Base-by-base conservation (phyloP, 2,888 invertebrate genomes). In the Alcis repandata region DNA sequence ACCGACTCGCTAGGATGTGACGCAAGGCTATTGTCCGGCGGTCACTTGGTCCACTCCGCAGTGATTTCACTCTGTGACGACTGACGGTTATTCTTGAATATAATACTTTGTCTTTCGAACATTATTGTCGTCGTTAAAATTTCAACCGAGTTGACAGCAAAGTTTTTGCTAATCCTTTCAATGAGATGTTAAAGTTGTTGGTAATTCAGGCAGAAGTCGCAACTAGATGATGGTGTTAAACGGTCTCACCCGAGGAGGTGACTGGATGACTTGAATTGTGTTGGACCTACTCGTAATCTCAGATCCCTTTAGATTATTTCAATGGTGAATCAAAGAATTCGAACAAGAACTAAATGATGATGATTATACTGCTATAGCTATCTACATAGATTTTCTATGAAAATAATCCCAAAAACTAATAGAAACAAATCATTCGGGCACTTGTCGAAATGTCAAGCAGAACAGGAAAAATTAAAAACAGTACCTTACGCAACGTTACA, bases 61-160 rank as follows among this genome's bases (percentile, higher is more conserved):
- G 80, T 85, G 87, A 89, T 89, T 90, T 89, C 86, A 85, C 86
- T 88, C 68, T 75, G 71, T n/a, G n/a, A n/a, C n/a, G n/a, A n/a
- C 36, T 69, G 70, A 68, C 71, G 76, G 78, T 76, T 76, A 77
- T 79, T 79, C 77, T 79, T 79, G 36, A 20, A 19, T 17, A 51
- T 19, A 20, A 19, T 17, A 51, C 36, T 45, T 27, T 82, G 79
- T 79, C 33, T 66, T 51, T 54, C 27, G 40, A 36, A 54, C 27
- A 48, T 20, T 56, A 56, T 52, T 48, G 38, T 48, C 56, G 27
- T n/a, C 22, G 13, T 33, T 33, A 22, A 53, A 56, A 51, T 22
- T 52, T 36, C 46, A 53, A 33, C 22, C 38, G 32, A 51, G 19
- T n/a, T 17, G 17, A 7, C 33, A 17, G 33, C 49, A 33, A 33